Evolutionary conservation across 2,888 invertebrate genomes (phyloP), one percentile per base, ranked within the genome.

Genomic region (Cactoblastis cactorum): DNA sequence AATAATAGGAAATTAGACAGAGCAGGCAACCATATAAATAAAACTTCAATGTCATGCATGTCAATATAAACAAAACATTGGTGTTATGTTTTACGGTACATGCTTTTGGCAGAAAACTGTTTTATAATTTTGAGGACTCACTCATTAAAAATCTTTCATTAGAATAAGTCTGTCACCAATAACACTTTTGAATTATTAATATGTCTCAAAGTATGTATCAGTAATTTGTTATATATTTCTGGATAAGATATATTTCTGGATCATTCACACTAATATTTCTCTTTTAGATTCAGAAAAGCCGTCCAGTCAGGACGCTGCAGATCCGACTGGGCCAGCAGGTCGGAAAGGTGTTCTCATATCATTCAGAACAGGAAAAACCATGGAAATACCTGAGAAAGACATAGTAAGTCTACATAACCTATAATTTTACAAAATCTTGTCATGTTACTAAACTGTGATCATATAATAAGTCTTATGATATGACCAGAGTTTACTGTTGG

Each of bases 331-430:
- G 0, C 95, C 96, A 0, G 92, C 95, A 11, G 94, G 94, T 1
- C 92, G 95, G 37, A 95, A 95, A 77, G 96, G 96, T 0, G 93
- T 95, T 46, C 90, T 96, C 1, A 94, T 95, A 60, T 96, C 96
- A 0, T 94, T 97, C 61, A 91, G 95, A 62, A 95, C 94, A 32
- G 95, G 96, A 6, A 95, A 95, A 76, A 92, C 94, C 0, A 95
- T 96, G 92, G 94, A 94, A 70, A 96, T 97, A 75, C 95, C 95
- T 0, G 96, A 97, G 72, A 92, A 93, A 69, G 96, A 97, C 83
- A 91, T 95, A 68, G 96, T 96, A 91, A 89, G 92, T 90, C 65
- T 73, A 71, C 64, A 71, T 77, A 80, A 77, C 77, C 75, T 75
- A 28, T 6, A 28, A 28, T 6, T 9, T 28, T 4, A 1, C 8